Percentiles rank a stretch among this genome's conserved stretches.
These are phyloP conservation scores for Eurytemora carolleeae DNA, from an alignment of 1,140 invertebrate species.

Conservation along the genomic window DNA sequence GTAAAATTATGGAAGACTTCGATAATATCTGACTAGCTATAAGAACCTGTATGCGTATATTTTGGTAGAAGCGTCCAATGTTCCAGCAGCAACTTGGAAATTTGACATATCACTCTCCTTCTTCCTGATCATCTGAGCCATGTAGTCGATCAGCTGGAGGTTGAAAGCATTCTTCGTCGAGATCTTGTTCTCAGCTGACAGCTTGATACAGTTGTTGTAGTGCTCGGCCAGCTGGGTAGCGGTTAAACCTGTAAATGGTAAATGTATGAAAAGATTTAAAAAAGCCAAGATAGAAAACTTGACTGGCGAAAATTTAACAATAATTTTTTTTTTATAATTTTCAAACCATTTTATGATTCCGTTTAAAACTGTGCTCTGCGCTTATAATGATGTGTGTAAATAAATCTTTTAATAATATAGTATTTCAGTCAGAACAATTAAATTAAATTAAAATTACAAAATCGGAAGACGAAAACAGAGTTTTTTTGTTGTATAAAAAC, in stretches of 20 bases:
- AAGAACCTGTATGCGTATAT: conserved; percentile 58
- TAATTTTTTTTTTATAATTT: neutral
- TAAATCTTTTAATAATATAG: neutral
- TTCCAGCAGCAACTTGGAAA: conserved; percentile 47
- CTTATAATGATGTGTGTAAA: no score
- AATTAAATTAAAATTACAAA: no score
- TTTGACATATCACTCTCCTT: conserved; percentile 43
- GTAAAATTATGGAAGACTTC: no score
- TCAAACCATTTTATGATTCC: no score
- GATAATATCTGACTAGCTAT: no score
- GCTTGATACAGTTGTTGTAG: conserved; percentile 42
- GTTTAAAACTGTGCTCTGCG: no score
- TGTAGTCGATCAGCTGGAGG: conserved; percentile 57
- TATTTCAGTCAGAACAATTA: neutral
- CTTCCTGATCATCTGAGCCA: conserved; percentile 45
- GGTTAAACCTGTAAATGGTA: neutral
- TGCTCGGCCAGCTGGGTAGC: conserved; percentile 34
- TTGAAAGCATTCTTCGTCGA: conserved; percentile 63
- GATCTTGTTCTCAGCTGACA: conserved; percentile 54
- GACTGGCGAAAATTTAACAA: neutral
- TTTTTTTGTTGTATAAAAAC: neutral
- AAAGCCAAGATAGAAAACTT: neutral
- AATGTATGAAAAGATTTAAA: neutral
- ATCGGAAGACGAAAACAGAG: no score
- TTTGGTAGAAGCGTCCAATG: conserved; percentile 57